Percentiles rank a stretch among this genome's conserved stretches.
phyloP scores from a whole-genome alignment of 2,888 invertebrate genomes.

The Seira musarum region DNA sequence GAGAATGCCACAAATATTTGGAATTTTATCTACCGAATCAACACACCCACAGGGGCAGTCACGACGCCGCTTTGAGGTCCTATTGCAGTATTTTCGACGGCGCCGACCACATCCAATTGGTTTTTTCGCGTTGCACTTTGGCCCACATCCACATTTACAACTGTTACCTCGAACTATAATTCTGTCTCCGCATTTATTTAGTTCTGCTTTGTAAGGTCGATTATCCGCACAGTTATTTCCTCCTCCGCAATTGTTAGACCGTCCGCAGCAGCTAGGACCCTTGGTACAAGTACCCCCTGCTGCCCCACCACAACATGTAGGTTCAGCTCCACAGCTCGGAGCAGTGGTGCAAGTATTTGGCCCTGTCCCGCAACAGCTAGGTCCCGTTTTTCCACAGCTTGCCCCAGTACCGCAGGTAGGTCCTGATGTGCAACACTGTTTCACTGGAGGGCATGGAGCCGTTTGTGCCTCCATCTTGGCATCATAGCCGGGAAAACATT shows the following conservation, averaged over 20 bases:
- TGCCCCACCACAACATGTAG: no score
- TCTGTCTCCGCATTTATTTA: no score
- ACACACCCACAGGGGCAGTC: slow-evolving; percentile 34
- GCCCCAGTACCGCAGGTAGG: neutral
- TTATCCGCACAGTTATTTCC: no score
- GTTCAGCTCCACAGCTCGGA: no score
- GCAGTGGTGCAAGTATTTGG: no score
- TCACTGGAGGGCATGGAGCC: neutral
- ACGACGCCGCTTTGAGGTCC: neutral
- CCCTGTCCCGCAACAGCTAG: no score
- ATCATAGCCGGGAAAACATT: neutral
- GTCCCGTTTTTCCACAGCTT: neutral
- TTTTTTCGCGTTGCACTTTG: neutral
- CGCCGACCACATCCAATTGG: neutral
- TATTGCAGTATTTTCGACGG: neutral
- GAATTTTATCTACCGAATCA: neutral
- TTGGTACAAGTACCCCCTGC: no score
- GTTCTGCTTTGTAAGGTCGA: no score
- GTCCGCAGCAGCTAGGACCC: no score
- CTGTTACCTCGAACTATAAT: slow-evolving; percentile 37
- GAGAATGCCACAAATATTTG: slow-evolving; percentile 42
- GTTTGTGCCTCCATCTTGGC: neutral
- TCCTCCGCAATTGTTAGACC: no score
- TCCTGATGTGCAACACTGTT: slow-evolving; percentile 5
- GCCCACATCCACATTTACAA: slow-evolving; percentile 2